Conservation (phyloP, 2,888 invertebrate genomes). For the Amphipoea lucens region DNA sequence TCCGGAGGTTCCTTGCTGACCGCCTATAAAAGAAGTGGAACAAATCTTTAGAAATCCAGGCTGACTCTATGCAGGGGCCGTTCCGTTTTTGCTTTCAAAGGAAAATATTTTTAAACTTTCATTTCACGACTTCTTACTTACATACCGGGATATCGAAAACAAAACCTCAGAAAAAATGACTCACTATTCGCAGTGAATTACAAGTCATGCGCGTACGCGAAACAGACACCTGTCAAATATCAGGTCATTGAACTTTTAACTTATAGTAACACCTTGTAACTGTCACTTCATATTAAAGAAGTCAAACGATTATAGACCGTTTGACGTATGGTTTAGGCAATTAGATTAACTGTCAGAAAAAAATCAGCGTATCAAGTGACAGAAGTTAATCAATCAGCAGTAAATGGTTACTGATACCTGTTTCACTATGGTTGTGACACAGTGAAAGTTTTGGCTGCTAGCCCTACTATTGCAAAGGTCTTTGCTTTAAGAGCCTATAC, state of each 20-base stretch:
- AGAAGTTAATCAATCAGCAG: not conserved
- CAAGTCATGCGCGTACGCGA: conserved; percentile 19
- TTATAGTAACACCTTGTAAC: conserved; percentile 42
- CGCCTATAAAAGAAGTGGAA: not conserved
- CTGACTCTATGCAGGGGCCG: not conserved
- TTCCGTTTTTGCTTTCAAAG: not conserved
- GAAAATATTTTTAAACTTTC: not conserved
- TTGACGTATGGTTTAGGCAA: conserved; percentile 8
- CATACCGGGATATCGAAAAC: not conserved
- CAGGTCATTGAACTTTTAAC: conserved; percentile 31
- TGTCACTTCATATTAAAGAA: conserved; percentile 29
- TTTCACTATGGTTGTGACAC: not conserved
- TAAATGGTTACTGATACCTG: not conserved
- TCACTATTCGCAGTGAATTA: not conserved
- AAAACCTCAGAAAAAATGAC: not conserved
- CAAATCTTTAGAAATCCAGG: not conserved
- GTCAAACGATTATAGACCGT: not conserved
- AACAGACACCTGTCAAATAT: conserved; percentile 31
- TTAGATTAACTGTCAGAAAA: conserved; percentile 6
- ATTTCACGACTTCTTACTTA: not conserved
- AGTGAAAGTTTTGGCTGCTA: conserved; percentile 24
- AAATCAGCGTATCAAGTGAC: not conserved
- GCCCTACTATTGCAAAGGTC: not conserved
- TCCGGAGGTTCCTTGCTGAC: not conserved
- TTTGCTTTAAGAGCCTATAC: not conserved